A percentile compares a stretch with the other conserved stretches of the same genome.
Conservation (phyloP, 2,113 vertebrate genomes). For the Micromys minutus region DNA sequence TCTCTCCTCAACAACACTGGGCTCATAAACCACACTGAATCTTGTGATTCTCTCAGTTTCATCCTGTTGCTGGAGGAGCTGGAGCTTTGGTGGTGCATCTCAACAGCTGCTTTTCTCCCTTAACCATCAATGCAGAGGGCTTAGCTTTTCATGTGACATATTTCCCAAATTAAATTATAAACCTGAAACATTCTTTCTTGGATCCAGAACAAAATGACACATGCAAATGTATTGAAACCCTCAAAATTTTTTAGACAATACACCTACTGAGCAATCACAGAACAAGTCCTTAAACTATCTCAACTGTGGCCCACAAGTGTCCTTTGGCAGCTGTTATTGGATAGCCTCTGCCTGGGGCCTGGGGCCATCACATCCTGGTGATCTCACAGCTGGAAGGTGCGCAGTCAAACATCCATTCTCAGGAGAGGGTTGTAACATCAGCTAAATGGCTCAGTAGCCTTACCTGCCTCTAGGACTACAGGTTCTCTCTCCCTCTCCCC, state of each 20-base stretch:
- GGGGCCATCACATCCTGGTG: neutral
- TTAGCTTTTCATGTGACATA: neutral
- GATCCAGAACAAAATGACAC: constrained; percentile 7
- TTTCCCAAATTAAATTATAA: constrained; percentile 43
- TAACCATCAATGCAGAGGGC: neutral
- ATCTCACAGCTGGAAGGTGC: neutral
- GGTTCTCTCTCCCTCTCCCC: accelerated
- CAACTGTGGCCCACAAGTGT: neutral
- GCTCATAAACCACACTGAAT: neutral
- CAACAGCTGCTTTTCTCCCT: neutral
- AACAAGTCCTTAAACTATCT: neutral
- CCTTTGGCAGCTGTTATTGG: neutral
- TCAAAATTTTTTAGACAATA: neutral
- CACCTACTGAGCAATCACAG: neutral
- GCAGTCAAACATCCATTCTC: neutral
- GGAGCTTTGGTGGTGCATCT: neutral
- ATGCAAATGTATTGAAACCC: neutral
- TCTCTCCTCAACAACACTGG: neutral
- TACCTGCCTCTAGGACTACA: neutral
- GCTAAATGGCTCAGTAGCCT: neutral
- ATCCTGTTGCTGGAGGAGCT: neutral
- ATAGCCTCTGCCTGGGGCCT: neutral
- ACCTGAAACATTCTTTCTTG: constrained; percentile 5
- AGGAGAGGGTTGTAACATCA: too few relatives aligned
- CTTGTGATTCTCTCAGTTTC: neutral